Evolutionary conservation across 2,113 vertebrate species (phyloP).

Genomic region (Melospiza melodia): DNA sequence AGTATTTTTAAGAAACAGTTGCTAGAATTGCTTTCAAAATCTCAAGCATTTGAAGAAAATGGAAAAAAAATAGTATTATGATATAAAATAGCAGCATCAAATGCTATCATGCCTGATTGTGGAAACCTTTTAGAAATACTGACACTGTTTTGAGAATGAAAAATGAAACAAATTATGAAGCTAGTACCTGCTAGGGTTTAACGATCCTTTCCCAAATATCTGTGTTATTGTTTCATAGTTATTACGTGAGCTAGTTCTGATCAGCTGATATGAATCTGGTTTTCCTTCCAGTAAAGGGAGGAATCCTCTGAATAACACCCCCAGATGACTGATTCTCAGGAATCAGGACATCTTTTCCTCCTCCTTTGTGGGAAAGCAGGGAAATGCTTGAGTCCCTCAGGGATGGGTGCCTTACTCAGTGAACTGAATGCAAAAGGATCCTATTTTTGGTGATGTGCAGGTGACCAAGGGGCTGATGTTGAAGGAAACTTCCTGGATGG

Average conservation of each 20-base stretch:
- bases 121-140: not conserved
- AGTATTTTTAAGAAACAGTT: slow-evolving; percentile 1
- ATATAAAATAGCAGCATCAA: not conserved
- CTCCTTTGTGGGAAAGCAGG: slow-evolving; percentile 2
- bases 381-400: not conserved
- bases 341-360: not conserved
- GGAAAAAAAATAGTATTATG: not conserved
- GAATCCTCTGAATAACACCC: not conserved
- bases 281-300: slow-evolving; percentile 4
- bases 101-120: not conserved
- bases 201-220: not conserved
- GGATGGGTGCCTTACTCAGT: not conserved
- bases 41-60: not conserved
- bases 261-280: slow-evolving; percentile 5
- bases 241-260: not conserved
- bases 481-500: not conserved
- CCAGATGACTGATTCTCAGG: not conserved
- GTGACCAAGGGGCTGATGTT: not conserved
- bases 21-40: not conserved
- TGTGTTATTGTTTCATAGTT: not conserved
- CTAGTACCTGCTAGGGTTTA: not conserved
- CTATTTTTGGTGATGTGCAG: not conserved
- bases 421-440: not conserved
- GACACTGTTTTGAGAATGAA: not conserved
- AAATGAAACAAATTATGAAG: not conserved